phyloP scores from a whole-genome alignment of 2,113 vertebrate genomes.

The Chamaea fasciata region DNA sequence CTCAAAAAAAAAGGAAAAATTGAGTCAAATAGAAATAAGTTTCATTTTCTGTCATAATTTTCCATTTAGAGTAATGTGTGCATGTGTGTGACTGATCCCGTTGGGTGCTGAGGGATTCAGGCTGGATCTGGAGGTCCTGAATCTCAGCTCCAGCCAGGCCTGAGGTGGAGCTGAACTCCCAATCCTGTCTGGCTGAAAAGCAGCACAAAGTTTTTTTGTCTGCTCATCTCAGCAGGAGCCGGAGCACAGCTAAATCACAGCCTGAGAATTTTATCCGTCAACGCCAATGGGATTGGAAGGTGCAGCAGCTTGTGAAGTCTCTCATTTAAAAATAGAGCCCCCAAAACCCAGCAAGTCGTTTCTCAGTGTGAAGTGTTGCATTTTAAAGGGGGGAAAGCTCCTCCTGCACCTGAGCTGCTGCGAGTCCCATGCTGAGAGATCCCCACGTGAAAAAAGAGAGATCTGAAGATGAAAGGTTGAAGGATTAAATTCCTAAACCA shows the following conservation, averaged over 20 bases:
- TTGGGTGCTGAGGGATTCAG: not conserved
- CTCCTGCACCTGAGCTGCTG: not conserved
- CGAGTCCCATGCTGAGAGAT: not conserved
- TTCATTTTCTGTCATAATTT: not conserved
- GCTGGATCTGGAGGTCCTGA: not conserved
- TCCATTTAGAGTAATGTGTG: not conserved
- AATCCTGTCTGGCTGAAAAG: not conserved
- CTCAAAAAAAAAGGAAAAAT: not conserved
- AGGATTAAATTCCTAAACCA: not conserved
- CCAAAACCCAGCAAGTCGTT: not conserved
- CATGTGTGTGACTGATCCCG: not conserved
- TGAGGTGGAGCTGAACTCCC: not conserved
- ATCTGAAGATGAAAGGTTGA: constrained; percentile 5
- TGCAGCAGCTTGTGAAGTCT: not conserved
- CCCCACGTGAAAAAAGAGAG: not conserved
- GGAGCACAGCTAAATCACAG: not conserved
- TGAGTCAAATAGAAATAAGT: not conserved
- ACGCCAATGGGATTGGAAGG: not conserved
- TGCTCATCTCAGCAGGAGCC: not conserved
- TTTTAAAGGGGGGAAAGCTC: not conserved
- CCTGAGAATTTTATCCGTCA: not conserved
- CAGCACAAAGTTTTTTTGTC: not conserved
- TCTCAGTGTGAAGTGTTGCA: not conserved
- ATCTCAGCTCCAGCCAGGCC: not conserved
- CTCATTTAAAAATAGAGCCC: not conserved